A percentile compares a stretch with the other conserved stretches of the same genome.
Evolutionary conservation across 2,888 invertebrate genomes (phyloP).

Genomic region (Rhamnusium bicolor): DNA sequence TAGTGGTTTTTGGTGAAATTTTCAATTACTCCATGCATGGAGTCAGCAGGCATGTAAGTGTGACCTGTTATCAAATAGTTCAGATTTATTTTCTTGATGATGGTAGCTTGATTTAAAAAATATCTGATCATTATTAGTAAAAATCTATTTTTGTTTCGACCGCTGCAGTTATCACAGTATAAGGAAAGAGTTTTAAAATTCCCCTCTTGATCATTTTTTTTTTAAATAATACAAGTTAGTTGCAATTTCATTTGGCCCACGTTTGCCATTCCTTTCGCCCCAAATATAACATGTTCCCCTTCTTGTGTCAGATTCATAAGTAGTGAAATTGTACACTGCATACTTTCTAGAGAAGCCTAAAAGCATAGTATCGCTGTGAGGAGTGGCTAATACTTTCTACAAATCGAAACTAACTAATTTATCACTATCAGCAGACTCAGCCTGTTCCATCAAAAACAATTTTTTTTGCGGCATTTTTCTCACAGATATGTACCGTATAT

Average conservation of each 20-base stretch:
- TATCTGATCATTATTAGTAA: conserved; percentile 7
- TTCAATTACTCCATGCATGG: neutral
- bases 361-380: conserved; percentile 53
- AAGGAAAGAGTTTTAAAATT: conserved; percentile 23
- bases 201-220: conserved; percentile 49
- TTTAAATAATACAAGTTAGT: conserved; percentile 52
- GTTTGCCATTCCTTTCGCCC: conserved; percentile 54
- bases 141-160: conserved; percentile 29
- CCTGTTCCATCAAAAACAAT: neutral
- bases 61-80: neutral
- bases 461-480: neutral
- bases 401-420: conserved; percentile 43
- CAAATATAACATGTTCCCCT: conserved; percentile 54
- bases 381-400: conserved; percentile 55
- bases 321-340: conserved; percentile 57
- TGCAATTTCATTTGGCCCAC: conserved; percentile 49
- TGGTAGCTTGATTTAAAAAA: neutral
- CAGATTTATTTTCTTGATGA: neutral
- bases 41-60: neutral
- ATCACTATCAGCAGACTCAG: neutral
- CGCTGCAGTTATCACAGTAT: conserved; percentile 33
- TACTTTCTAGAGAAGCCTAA: conserved; percentile 57
- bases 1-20: neutral
- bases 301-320: conserved; percentile 54
- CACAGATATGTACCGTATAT: too few relatives aligned